These are phyloP conservation scores for Hyles lineata DNA, from an alignment of 2,888 invertebrate species.

Conservation along the genomic window DNA sequence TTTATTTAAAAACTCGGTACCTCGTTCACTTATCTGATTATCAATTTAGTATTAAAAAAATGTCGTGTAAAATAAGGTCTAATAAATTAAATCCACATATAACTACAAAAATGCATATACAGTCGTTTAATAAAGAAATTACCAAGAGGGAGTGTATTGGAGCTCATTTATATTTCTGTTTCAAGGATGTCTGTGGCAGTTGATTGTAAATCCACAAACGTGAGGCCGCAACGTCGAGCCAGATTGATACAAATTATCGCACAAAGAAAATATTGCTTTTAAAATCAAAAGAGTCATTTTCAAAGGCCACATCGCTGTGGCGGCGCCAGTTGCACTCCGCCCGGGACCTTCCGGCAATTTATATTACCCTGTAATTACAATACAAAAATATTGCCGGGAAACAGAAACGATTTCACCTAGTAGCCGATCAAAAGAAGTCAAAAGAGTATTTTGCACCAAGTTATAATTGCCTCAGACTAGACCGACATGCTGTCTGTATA, in stretches of 20 bases:
- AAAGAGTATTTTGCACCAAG: slow-evolving; percentile 26
- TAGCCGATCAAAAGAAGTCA: slow-evolving; percentile 49
- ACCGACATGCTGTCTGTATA: slow-evolving; percentile 37
- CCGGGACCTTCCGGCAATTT: slow-evolving; percentile 58
- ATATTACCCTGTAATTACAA: slow-evolving; percentile 66
- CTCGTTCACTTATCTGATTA: no score
- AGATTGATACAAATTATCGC: slow-evolving; percentile 66
- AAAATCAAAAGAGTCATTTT: slow-evolving; percentile 58
- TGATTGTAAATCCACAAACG: slow-evolving; percentile 42
- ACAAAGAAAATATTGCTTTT: slow-evolving; percentile 55
- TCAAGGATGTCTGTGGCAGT: slow-evolving; percentile 35
- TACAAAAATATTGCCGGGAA: slow-evolving; percentile 43
- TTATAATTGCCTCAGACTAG: slow-evolving; percentile 29
- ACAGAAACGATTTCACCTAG: slow-evolving; percentile 11
- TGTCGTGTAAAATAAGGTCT: background rate
- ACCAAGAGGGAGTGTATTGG: background rate
- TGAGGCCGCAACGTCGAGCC: slow-evolving; percentile 60
- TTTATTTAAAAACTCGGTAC: no score
- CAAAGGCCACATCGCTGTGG: slow-evolving; percentile 46
- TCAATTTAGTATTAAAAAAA: no score
- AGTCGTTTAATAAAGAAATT: background rate
- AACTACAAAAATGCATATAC: background rate
- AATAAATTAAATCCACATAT: background rate
- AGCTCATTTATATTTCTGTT: slow-evolving; percentile 21
- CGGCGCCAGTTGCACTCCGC: slow-evolving; percentile 62